Conservation (phyloP, 2,797 vertebrate genomes). For the Notolabrus celidotus region DNA sequence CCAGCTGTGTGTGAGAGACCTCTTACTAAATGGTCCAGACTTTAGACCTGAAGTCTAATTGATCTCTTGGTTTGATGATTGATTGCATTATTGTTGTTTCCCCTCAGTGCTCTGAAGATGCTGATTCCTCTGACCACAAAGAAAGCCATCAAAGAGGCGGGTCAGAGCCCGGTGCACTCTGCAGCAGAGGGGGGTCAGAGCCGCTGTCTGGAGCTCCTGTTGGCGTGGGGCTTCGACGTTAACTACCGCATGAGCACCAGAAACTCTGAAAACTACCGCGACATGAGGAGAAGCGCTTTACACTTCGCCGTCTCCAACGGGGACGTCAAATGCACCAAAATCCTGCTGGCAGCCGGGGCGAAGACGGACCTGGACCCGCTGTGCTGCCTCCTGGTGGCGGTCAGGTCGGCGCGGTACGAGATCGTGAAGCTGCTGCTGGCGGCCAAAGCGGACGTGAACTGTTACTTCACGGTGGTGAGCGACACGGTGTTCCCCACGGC, state of each 20-base stretch:
- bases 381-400: constrained; percentile 89
- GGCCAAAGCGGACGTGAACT: constrained; percentile 89
- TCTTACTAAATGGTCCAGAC: too few relatives aligned
- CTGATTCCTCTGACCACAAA: constrained; percentile 88
- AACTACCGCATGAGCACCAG: constrained; percentile 85
- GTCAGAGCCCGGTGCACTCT: constrained; percentile 87
- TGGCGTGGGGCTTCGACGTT: constrained; percentile 87
- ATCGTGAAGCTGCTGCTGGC: constrained; percentile 88
- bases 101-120: constrained; percentile 86
- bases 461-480: constrained; percentile 89
- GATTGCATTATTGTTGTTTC: neutral
- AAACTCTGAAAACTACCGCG: constrained; percentile 86
- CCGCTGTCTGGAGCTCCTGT: constrained; percentile 87
- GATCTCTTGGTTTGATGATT: too few relatives aligned
- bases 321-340: constrained; percentile 84
- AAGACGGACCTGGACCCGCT: constrained; percentile 90
- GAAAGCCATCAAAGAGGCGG: constrained; percentile 81
- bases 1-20: too few relatives aligned
- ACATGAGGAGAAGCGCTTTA: constrained; percentile 85
- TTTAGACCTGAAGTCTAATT: too few relatives aligned
- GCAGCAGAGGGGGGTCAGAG: constrained; percentile 87
- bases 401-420: constrained; percentile 87
- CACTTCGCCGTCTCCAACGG: constrained; percentile 90
- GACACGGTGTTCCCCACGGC: constrained; percentile 91
- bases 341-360: constrained; percentile 87